Percentiles rank a stretch among this genome's conserved stretches.
Evolutionary conservation across 2,888 invertebrate genomes (phyloP).

Genomic region (Ormyrus thymus): DNA sequence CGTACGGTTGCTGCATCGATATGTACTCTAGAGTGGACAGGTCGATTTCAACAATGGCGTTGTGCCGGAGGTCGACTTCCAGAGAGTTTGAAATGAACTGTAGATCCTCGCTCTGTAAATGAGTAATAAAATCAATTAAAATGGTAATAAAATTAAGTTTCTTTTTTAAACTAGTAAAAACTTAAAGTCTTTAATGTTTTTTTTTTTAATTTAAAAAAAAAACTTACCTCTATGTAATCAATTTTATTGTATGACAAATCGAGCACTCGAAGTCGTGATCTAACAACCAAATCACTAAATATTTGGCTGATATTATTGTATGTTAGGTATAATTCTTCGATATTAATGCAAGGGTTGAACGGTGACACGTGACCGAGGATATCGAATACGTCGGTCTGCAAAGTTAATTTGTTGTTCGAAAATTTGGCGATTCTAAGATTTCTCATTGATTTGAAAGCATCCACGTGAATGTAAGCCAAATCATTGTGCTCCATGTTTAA

Average conservation of each 20-base stretch:
- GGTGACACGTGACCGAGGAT: constrained; percentile 76
- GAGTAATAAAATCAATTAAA: background rate
- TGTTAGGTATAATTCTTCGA: constrained; percentile 79
- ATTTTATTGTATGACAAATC: constrained; percentile 84
- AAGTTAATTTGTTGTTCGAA: constrained; percentile 77
- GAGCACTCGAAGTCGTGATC: constrained; percentile 77
- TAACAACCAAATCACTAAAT: constrained; percentile 81
- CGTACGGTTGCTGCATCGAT: constrained; percentile 39
- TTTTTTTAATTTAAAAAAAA: constrained; percentile 7
- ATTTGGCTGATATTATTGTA: constrained; percentile 80
- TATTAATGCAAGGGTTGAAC: constrained; percentile 76
- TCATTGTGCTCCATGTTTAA: constrained; percentile 77
- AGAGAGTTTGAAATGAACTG: constrained; percentile 68
- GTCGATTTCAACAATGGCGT: constrained; percentile 74
- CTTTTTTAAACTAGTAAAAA: background rate
- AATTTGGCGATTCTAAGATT: constrained; percentile 77
- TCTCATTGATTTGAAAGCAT: constrained; percentile 77
- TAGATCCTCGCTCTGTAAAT: constrained; percentile 59
- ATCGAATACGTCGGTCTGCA: constrained; percentile 64
- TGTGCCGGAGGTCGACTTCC: constrained; percentile 77
- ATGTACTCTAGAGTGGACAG: constrained; percentile 25
- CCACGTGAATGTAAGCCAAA: constrained; percentile 69
- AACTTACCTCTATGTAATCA: constrained; percentile 76
- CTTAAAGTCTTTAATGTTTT: background rate
- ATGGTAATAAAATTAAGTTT: background rate